These are phyloP conservation scores for Andrena marginata DNA, from an alignment of 2,888 invertebrate species.

Conservation along the genomic window DNA sequence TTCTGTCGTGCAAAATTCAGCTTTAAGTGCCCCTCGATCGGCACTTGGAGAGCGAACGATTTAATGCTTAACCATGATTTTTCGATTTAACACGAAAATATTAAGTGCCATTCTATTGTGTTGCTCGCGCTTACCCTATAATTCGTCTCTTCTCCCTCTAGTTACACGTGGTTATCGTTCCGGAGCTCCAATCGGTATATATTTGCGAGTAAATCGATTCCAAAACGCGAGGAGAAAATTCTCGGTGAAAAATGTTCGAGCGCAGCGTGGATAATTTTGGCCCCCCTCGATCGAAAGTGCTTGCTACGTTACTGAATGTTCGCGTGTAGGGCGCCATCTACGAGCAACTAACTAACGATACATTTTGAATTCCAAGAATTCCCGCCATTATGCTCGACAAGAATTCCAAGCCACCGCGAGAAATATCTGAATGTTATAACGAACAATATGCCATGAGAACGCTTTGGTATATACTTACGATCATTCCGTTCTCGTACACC, in stretches of 20 bases:
- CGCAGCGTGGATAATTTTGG: background rate
- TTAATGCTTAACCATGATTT: slow-evolving; percentile 45
- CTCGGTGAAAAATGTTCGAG: background rate
- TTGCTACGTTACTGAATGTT: background rate
- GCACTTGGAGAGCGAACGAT: slow-evolving; percentile 31
- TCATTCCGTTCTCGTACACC: background rate
- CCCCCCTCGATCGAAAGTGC: background rate
- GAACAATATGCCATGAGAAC: too few relatives aligned
- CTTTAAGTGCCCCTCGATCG: background rate
- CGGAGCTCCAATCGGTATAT: slow-evolving; percentile 31
- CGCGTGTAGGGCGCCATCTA: background rate
- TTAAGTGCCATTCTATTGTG: slow-evolving; percentile 1
- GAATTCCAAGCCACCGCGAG: background rate
- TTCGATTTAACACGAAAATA: slow-evolving; percentile 34
- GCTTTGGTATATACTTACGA: too few relatives aligned
- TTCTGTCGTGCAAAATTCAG: background rate
- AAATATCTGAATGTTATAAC: too few relatives aligned
- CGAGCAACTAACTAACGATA: background rate
- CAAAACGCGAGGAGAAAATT: background rate
- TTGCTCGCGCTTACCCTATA: slow-evolving; percentile 30
- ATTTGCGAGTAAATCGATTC: background rate
- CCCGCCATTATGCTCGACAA: background rate
- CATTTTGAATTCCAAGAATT: slow-evolving; percentile 2
- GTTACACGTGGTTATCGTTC: slow-evolving; percentile 15
- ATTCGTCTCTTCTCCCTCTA: slow-evolving; percentile 12